Evolutionary conservation across 2,888 invertebrate genomes (phyloP).

Genomic region (Thumatha senex): DNA sequence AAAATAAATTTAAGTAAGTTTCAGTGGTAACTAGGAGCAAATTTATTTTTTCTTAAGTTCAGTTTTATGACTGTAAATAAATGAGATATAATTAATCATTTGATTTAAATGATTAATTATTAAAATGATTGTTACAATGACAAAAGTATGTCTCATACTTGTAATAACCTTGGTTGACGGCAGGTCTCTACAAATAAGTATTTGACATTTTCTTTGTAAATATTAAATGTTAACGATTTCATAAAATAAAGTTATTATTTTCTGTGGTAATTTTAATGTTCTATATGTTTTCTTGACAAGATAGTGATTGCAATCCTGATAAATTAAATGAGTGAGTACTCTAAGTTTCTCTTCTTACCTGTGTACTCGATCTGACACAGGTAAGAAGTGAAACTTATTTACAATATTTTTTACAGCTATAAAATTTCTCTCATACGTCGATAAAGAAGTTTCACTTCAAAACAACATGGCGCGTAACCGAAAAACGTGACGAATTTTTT

Average conservation of each 20-base stretch:
- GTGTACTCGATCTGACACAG: too few species aligned
- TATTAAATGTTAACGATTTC: conserved; percentile 7
- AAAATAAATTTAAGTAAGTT: neutral
- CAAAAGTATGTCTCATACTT: conserved; percentile 6
- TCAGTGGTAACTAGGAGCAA: neutral
- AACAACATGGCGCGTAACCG: too few species aligned
- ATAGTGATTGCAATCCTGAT: too few species aligned
- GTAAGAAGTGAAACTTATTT: too few species aligned
- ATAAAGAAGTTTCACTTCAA: too few species aligned
- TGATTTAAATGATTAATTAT: conserved; percentile 18
- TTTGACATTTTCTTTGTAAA: conserved; percentile 29
- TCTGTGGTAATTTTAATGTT: neutral
- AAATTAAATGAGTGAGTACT: too few species aligned
- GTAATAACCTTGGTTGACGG: conserved; percentile 18
- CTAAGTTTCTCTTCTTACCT: too few species aligned
- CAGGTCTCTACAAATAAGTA: conserved; percentile 4
- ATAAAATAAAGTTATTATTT: neutral
- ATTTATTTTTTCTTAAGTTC: neutral
- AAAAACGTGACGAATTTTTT: too few species aligned
- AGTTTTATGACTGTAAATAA: conserved; percentile 19
- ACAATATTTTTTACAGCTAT: too few species aligned
- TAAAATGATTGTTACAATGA: conserved; percentile 23
- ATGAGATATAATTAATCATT: conserved; percentile 31
- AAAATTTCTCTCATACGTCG: too few species aligned
- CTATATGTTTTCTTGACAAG: too few species aligned